These are phyloP conservation scores for Mycteria americana DNA, from an alignment of 2,797 vertebrate species.

Conservation along the genomic window DNA sequence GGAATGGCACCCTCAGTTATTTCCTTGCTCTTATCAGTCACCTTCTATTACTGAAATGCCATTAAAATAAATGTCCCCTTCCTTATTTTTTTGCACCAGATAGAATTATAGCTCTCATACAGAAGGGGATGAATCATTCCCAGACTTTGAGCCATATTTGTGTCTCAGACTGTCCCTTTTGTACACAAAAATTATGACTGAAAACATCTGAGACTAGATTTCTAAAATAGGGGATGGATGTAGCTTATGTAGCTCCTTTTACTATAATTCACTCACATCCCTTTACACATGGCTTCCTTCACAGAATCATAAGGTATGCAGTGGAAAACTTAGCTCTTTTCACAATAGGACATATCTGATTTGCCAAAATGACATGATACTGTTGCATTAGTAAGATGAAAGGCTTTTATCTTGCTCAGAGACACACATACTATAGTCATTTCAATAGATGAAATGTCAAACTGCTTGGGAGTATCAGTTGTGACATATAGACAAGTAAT, in stretches of 20 bases:
- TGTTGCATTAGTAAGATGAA: constrained; percentile 49
- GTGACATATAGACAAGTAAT: constrained; percentile 53
- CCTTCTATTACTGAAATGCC: background rate
- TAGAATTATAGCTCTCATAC: background rate
- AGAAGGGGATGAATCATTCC: background rate
- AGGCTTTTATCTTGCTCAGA: constrained; percentile 50
- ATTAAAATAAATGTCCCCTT: background rate
- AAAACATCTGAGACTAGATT: background rate
- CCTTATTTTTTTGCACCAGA: background rate
- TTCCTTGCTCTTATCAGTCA: background rate
- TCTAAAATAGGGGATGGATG: background rate
- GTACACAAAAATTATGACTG: background rate
- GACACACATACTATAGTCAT: constrained; percentile 21
- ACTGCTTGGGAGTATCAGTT: constrained; percentile 35
- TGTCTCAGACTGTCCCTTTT: background rate
- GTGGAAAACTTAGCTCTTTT: constrained; percentile 33
- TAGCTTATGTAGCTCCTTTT: background rate
- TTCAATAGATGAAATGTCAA: constrained; percentile 60
- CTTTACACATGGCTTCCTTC: background rate
- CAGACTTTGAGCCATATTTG: background rate
- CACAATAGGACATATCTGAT: constrained; percentile 36
- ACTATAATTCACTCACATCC: background rate
- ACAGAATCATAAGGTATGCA: background rate
- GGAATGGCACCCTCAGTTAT: background rate
- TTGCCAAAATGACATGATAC: constrained; percentile 49